Evolutionary conservation across 2,113 vertebrate species (phyloP).

Genomic region (Chamaetylas fuelleborni): DNA sequence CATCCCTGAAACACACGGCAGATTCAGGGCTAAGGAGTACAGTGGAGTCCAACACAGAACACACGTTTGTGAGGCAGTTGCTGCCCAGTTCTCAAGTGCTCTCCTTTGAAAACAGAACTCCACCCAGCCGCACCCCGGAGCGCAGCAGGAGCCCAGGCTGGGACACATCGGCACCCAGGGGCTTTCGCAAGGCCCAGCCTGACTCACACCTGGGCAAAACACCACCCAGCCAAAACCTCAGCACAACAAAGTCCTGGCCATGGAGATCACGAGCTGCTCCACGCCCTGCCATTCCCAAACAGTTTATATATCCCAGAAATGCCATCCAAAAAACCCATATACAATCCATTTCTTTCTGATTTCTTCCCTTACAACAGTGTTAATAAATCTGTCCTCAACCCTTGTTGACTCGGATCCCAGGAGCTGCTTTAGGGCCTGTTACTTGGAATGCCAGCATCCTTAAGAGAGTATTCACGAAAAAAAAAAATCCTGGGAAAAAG

Average conservation of each 20-base stretch:
- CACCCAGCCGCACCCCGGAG: background rate
- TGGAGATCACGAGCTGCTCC: background rate
- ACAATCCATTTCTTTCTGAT: background rate
- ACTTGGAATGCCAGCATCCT: background rate
- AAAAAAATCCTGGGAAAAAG: conserved; percentile 1
- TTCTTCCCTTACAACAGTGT: background rate
- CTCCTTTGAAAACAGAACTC: background rate
- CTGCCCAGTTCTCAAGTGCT: background rate
- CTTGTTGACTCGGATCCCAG: background rate
- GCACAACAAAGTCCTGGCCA: background rate
- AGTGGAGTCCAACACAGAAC: background rate
- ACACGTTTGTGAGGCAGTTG: background rate
- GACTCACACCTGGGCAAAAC: conserved; percentile 17
- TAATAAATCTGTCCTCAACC: background rate
- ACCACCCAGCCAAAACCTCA: background rate
- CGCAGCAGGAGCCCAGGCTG: background rate
- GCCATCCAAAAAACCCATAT: background rate
- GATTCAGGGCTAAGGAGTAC: background rate
- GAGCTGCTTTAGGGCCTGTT: background rate
- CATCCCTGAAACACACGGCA: background rate
- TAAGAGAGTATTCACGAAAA: background rate
- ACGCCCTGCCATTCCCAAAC: background rate
- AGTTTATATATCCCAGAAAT: background rate
- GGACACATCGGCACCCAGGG: background rate
- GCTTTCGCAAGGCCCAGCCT: background rate